Percentiles rank a stretch among this genome's conserved stretches.
Conservation (phyloP, 2,888 invertebrate genomes). For the Luperina nickerlii region DNA sequence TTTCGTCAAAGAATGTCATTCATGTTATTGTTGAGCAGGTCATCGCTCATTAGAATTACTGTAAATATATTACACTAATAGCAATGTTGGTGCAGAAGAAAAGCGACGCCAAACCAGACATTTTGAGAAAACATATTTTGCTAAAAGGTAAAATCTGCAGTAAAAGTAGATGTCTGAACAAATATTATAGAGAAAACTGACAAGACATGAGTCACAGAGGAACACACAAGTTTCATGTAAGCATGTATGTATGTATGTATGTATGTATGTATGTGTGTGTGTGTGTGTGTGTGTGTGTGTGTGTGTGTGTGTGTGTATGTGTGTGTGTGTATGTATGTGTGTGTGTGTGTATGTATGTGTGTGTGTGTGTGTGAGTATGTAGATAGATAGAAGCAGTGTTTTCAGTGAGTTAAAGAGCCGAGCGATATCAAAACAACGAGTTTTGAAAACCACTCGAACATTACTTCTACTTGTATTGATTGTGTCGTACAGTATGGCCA, state of each 20-base stretch:
- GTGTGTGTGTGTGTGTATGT: no score
- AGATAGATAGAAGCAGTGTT: neutral
- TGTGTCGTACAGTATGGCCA: conserved; percentile 25
- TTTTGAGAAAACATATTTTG: conserved; percentile 13
- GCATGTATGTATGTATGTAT: neutral
- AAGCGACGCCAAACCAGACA: conserved; percentile 8
- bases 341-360: no score
- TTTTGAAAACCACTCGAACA: conserved; percentile 23
- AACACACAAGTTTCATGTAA: conserved; percentile 28
- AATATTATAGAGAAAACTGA: conserved; percentile 31
- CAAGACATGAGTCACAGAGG: conserved; percentile 25
- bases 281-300: no score
- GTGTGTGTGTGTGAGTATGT: no score
- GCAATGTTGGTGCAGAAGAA: neutral
- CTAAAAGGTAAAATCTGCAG: conserved; percentile 4
- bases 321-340: no score
- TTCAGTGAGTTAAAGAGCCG: conserved; percentile 1
- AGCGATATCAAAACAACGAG: conserved; percentile 21
- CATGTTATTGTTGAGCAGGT: conserved; percentile 24
- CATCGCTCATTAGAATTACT: conserved; percentile 27
- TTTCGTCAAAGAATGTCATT: conserved; percentile 12
- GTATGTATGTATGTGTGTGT: no score
- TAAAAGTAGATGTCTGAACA: conserved; percentile 26
- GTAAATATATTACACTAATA: conserved; percentile 31
- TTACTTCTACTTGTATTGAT: conserved; percentile 32